Evolutionary conservation across 1,140 invertebrate species (phyloP), one percentile per base, ranked within the genome.

Genomic region (Zaprionus gabonicus): DNA sequence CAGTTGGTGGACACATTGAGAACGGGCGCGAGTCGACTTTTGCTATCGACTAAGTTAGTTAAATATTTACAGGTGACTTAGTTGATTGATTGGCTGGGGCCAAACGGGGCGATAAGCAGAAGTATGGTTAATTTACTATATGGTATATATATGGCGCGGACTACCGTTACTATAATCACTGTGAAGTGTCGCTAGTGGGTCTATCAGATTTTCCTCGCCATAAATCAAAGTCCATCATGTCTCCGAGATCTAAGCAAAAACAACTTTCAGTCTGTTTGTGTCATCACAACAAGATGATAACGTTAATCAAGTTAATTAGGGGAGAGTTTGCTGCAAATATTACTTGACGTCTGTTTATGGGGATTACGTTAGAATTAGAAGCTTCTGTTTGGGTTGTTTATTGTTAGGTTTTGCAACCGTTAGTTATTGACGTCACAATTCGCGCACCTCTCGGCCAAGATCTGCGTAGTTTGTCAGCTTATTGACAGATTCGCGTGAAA

Each of bases 401-500:
- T 58, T 28, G 23, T 28, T 38, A 41, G 17, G 60, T 57, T 71
- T 38, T 34, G 13, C 25, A 63, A 71, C 62, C 34, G 56, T 34
- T 17, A 38, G 67, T 69, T 70, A 70, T 76, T 76, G 73, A 76
- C 73, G 73, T 76, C 73, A 76, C 51, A 59, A 20, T 15, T 60
- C 27, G 41, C 23, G 20, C 12, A 46, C 20, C 28, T 59, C 46
- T 57, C 31, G 41, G 36, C 31, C 31, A 23, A 36, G 49, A 70
- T 59, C 41, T 59, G 53, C 58, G 51, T 51, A 57, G 28, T 58
- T 64, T 36, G 57, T 55, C 46, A 34, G 36, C 27, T 13, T 27
- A 60, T 73, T 74, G 71, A 38, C 71, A 70, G 65, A 23, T 53
- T 23, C 46, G 46, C 56, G 65, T 46, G 41, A 58, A 28, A 38